Evolutionary conservation across 1,140 invertebrate genomes (phyloP), one percentile per base, ranked within the genome.

Genomic region (Bacillus rossius): DNA sequence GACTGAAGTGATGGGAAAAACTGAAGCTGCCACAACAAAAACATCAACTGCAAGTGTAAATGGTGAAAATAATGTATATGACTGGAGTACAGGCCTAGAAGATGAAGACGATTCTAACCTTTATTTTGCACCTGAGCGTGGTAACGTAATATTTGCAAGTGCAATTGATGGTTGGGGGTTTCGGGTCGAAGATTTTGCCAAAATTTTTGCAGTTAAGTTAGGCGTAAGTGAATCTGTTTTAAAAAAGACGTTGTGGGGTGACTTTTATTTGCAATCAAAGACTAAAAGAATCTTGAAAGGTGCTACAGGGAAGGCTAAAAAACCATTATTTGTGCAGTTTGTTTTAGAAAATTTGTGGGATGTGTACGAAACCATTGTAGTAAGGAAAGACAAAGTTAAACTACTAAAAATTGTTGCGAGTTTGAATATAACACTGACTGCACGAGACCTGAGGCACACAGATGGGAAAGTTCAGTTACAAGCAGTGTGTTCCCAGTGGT

Each of bases 71-170:
- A 55, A 75, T 61, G 48, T 73, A 66, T 80, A 77, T 66, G 85
- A 95, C 71, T 91, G 91, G 86, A 87, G 85, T 56, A 85, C 85
- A 3, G 88, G 85, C 8, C 73, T 95, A 17, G 92, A 97, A 68
- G 85, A 94, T 56, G 80, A 85, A 16, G 94, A 96, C 75, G 92
- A 94, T 73, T 94, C 92, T 0, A 79, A 85, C 58, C 78, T 93
- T 25, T 98, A 94, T 73, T 99, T 98, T 73, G 87, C 87, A 0
- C 96, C 96, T 0, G 88, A 91, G 54, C 83, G 85, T 64, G 95
- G 93, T 19, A 99, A 99, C 81, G 96, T 99, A 3, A 79, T 99
- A 3, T 99, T 99, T 79, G 88, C 92, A 0, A 96, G 94, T 73
- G 96, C 96, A 34, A 80, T 91, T 38, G 94, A 99, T 78, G 94